Percentiles rank a stretch among this genome's conserved stretches.
phyloP scores from a whole-genome alignment of 30 jellyfish, hydroid and myxozoan species.

The Hydractinia echinata region DNA sequence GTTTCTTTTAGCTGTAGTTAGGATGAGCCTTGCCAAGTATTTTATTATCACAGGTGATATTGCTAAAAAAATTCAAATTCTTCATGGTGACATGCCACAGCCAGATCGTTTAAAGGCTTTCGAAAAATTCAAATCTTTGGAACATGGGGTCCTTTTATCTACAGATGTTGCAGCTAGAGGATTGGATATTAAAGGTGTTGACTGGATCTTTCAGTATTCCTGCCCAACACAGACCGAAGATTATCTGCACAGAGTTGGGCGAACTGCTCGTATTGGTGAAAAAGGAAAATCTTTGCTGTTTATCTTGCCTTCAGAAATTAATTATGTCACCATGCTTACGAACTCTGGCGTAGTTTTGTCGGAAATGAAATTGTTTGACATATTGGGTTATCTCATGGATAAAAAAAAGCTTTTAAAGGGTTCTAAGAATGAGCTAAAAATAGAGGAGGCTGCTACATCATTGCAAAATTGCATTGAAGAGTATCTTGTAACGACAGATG shows the following conservation, averaged over 20 bases:
- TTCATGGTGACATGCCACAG: conserved; percentile 88
- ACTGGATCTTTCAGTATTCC: conserved; percentile 89
- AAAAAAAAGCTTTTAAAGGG: conserved; percentile 15
- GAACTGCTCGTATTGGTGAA: conserved; percentile 96
- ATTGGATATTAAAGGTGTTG: conserved; percentile 74
- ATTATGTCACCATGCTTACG: conserved; percentile 45
- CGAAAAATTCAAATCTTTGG: conserved; percentile 41
- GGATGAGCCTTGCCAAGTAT: conserved; percentile 16
- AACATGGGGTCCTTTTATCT: conserved; percentile 61
- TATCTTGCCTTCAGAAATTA: conserved; percentile 79
- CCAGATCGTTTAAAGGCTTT: conserved; percentile 52
- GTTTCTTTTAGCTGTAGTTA: conserved; percentile 40
- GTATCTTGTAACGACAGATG: conserved; percentile 9
- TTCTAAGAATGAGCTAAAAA: conserved; percentile 41
- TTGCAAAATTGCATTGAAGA: conserved; percentile 59
- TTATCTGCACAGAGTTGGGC: conserved; percentile 87
- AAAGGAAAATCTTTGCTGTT: conserved; percentile 72
- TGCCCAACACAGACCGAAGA: conserved; percentile 75
- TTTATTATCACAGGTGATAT: background rate
- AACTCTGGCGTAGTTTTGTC: conserved; percentile 27
- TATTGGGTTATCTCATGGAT: conserved; percentile 21
- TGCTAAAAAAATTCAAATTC: conserved; percentile 39
- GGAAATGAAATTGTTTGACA: conserved; percentile 45
- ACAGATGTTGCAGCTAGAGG: conserved; percentile 99
- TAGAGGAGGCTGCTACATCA: conserved; percentile 66